A percentile compares a stretch with the other conserved stretches of the same genome.
Evolutionary conservation across 2,113 vertebrate species (phyloP).

Genomic region (Tringa solitaria): DNA sequence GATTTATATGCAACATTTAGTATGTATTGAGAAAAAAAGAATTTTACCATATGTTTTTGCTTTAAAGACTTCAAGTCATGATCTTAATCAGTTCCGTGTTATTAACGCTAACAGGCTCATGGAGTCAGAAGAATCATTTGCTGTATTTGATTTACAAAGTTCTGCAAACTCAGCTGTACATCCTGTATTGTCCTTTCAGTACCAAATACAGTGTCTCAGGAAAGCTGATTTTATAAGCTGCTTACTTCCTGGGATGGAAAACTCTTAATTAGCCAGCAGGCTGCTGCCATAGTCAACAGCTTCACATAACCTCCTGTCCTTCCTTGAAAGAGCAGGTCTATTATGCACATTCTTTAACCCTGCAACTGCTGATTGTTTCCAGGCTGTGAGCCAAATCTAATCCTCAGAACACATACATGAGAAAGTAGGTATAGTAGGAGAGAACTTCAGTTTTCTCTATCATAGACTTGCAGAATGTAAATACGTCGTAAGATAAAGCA

Average conservation of each 20-base stretch:
- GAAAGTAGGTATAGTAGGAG: background rate
- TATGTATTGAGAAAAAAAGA: background rate
- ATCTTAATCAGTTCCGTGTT: background rate
- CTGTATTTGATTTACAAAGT: background rate
- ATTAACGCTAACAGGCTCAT: background rate
- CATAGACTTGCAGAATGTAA: background rate
- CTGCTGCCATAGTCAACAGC: background rate
- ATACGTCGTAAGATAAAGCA: background rate
- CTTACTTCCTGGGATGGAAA: constrained; percentile 31
- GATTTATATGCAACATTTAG: background rate
- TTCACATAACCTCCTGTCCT: background rate
- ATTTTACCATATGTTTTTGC: background rate
- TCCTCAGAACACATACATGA: background rate
- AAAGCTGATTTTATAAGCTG: constrained; percentile 49
- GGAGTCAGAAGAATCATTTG: background rate
- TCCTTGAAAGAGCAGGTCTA: background rate
- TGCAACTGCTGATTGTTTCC: background rate
- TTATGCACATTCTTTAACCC: constrained; percentile 12
- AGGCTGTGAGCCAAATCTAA: background rate
- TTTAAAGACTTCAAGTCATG: background rate
- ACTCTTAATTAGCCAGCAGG: constrained; percentile 32
- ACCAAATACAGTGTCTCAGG: background rate
- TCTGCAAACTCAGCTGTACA: background rate
- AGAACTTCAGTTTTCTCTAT: background rate
- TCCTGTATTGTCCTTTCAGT: background rate